A percentile compares a stretch with the other conserved stretches of the same genome.
phyloP scores from a whole-genome alignment of 1,140 invertebrate species.

The Drosophila carrolli region DNA sequence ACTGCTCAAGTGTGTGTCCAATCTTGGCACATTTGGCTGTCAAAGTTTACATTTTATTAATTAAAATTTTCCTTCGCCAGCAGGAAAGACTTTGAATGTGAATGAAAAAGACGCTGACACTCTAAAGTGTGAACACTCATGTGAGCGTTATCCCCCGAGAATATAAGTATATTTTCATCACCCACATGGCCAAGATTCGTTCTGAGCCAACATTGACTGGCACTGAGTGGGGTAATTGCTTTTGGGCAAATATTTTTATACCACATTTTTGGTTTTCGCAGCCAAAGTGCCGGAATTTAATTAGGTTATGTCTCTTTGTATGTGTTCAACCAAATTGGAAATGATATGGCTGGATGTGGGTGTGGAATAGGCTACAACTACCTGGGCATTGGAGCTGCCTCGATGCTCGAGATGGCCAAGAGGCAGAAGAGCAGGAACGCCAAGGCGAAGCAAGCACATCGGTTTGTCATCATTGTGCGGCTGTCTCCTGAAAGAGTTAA shows the following conservation, averaged over 20 bases:
- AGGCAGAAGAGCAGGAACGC: conserved; percentile 63
- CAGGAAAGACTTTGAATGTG: conserved; percentile 28
- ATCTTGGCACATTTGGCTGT: conserved; percentile 34
- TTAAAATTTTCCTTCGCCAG: conserved; percentile 51
- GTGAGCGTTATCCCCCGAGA: background rate
- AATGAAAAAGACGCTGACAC: conserved; percentile 31
- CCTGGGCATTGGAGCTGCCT: conserved; percentile 83
- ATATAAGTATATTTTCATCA: conserved; percentile 9
- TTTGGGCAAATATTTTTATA: conserved; percentile 64
- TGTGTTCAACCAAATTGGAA: conserved; percentile 3
- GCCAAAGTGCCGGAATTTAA: conserved; percentile 61
- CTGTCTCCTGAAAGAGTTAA: conserved; percentile 38
- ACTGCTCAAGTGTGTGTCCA: conserved; percentile 12
- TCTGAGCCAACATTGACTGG: conserved; percentile 30
- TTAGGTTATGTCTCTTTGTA: conserved; percentile 47
- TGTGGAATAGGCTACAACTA: conserved; percentile 70
- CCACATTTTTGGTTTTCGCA: conserved; percentile 38
- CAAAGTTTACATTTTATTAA: conserved; percentile 73
- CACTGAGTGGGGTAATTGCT: conserved; percentile 56
- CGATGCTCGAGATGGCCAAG: conserved; percentile 68
- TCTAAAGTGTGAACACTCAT: conserved; percentile 45
- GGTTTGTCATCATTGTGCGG: conserved; percentile 75
- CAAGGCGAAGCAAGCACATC: conserved; percentile 59
- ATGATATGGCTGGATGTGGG: conserved; percentile 9
- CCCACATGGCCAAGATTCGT: conserved; percentile 15